Percentiles rank a stretch among this genome's conserved stretches.
Conservation (phyloP, 2,888 invertebrate species). For the Apocheima hispidaria region DNA sequence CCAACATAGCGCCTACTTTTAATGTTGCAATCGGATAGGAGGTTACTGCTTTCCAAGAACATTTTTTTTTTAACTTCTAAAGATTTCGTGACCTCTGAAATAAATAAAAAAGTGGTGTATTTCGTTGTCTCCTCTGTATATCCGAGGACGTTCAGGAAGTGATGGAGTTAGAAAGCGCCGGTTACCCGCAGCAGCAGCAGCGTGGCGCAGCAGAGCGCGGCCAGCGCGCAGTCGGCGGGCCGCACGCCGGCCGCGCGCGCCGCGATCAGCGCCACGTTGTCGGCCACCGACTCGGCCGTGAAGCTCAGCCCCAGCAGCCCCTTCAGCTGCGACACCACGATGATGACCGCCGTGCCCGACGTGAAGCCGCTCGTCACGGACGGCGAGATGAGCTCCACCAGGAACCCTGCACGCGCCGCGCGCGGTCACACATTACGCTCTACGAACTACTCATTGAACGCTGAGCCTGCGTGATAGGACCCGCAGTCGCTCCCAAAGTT, state of each 20-base stretch:
- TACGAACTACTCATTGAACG: too few species aligned
- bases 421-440: not conserved
- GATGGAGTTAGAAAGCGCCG: not conserved
- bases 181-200: conserved; percentile 89
- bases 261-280: conserved; percentile 83
- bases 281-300: conserved; percentile 88
- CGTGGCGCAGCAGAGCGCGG: conserved; percentile 86
- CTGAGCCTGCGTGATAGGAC: too few species aligned
- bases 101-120: too few species aligned
- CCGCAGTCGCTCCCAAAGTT: too few species aligned
- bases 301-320: conserved; percentile 90
- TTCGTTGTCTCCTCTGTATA: too few species aligned
- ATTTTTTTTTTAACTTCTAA: too few species aligned
- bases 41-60: too few species aligned
- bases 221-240: conserved; percentile 88
- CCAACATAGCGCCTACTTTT: too few species aligned
- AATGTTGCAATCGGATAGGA: too few species aligned
- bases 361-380: conserved; percentile 95
- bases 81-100: too few species aligned
- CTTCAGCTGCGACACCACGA: conserved; percentile 91
- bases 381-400: conserved; percentile 93
- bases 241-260: conserved; percentile 81
- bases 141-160: too few species aligned
- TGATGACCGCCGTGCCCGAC: conserved; percentile 93
- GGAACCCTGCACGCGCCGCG: conserved; percentile 87